Conservation (phyloP, 2,888 invertebrate genomes). For the Tenthredo scrophulariae region DNA sequence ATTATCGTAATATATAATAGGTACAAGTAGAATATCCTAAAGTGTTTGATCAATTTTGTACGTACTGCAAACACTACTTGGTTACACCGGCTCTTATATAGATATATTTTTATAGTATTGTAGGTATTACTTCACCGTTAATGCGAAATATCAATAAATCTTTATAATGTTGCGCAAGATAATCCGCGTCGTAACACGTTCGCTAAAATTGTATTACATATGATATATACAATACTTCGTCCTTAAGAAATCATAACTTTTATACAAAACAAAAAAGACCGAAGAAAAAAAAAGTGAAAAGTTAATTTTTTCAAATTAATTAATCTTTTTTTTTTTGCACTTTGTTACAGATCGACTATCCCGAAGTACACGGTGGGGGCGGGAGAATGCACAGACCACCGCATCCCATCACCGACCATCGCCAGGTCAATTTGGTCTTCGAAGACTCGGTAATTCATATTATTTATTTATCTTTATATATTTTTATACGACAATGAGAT, state of each 20-base stretch:
- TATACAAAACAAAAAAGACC: background rate
- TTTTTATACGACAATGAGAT: background rate
- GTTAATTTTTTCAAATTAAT: background rate
- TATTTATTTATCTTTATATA: background rate
- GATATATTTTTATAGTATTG: background rate
- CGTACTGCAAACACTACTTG: background rate
- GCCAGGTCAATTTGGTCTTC: slow-evolving; percentile 79
- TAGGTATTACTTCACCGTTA: slow-evolving; percentile 17
- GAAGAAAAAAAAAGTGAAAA: background rate
- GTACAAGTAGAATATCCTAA: background rate
- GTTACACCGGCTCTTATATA: background rate
- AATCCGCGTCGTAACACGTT: background rate
- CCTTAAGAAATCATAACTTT: background rate
- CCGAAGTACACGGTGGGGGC: slow-evolving; percentile 79
- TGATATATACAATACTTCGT: background rate
- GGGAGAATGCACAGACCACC: slow-evolving; percentile 78
- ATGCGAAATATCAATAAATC: slow-evolving; percentile 32
- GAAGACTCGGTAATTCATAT: slow-evolving; percentile 77
- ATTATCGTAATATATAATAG: background rate
- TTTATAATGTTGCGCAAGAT: slow-evolving; percentile 1
- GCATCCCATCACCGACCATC: slow-evolving; percentile 76
- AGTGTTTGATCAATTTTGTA: background rate
- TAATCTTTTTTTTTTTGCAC: slow-evolving; percentile 32
- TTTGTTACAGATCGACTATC: slow-evolving; percentile 85
- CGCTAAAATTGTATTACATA: background rate